phyloP scores from a whole-genome alignment of 1,140 invertebrate species.

The Euura saliciscinereae region DNA sequence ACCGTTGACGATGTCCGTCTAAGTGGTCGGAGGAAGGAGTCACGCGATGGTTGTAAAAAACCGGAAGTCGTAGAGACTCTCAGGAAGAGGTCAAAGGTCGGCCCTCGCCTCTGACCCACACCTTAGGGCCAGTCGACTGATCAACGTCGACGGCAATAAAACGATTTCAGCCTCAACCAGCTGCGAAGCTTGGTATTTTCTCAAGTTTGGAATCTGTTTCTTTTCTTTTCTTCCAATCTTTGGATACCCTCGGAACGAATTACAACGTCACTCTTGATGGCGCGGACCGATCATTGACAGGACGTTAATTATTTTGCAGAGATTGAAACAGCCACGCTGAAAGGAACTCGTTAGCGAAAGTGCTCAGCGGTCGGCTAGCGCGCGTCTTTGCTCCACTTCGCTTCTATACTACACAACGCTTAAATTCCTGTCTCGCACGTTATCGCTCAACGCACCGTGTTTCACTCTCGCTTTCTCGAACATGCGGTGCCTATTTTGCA shows the following conservation, averaged over 20 bases:
- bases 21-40: too few species aligned
- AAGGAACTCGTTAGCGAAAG: constrained; percentile 5
- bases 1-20: background rate
- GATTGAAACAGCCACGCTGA: background rate
- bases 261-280: background rate
- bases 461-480: too few species aligned
- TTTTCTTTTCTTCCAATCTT: too few species aligned
- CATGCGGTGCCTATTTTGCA: too few species aligned
- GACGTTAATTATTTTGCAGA: constrained; percentile 1
- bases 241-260: background rate
- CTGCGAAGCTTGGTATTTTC: background rate
- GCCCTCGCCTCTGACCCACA: constrained; percentile 40
- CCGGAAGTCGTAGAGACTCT: constrained; percentile 40
- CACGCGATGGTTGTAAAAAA: constrained; percentile 27
- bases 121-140: constrained; percentile 25
- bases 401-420: too few species aligned
- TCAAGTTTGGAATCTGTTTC: background rate
- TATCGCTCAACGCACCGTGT: too few species aligned
- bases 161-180: background rate
- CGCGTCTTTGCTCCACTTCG: background rate
- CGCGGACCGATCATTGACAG: background rate
- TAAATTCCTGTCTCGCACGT: background rate
- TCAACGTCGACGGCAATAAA: too few species aligned
- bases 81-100: constrained; percentile 36
- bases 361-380: background rate